Base-by-base conservation (phyloP, 2,797 vertebrate species). In the Euphonia xanthogaster region DNA sequence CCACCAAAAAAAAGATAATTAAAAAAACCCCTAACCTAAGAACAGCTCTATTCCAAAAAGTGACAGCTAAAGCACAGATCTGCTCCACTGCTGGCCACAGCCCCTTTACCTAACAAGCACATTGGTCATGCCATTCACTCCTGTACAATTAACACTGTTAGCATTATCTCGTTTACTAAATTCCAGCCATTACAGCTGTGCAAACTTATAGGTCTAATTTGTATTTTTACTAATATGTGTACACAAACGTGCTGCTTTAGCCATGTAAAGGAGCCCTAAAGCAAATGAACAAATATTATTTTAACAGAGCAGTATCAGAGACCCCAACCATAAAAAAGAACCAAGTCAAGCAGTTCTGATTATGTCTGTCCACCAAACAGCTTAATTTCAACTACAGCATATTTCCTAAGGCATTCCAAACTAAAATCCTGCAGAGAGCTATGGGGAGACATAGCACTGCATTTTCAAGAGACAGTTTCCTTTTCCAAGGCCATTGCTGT, bases 141-240 rank as follows among this genome's bases (percentile, higher is more conserved):
- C 82, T 61, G 48, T 14, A 71, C 76, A 93, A 95, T 95, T 94
- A 96, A 88, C 89, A 95, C 78, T n/a, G 15, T 25, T 91, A 70
- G 79, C 73, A 86, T 76, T 63, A 94, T 53, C 93, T 91, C 27
- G 53, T 86, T 94, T 72, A 88, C 82, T 78, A 45, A 94, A 94
- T 90, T 94, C 82, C 93, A 93, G 51, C 78, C 91, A 73, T 94
- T 96, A 95, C 96, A 95, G 96, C 93, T 96, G 94, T 88, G 72
- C 79, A 94, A 97, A 96, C 91, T 91, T 81, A 86, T 12, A 62
- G 48, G 54, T 53, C 81, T 85, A 66, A 90, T 96, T 95, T 72
- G 71, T 90, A 94, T 94, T 93, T 92, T 88, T 94, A 83, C 15
- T 88, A 65, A 80, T 89, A 89, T 13, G 66, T 66, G 37, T 84